Evolutionary conservation across 2,888 invertebrate species (phyloP), one percentile per base, ranked within the genome.

Genomic region (Cephus pygmeus): DNA sequence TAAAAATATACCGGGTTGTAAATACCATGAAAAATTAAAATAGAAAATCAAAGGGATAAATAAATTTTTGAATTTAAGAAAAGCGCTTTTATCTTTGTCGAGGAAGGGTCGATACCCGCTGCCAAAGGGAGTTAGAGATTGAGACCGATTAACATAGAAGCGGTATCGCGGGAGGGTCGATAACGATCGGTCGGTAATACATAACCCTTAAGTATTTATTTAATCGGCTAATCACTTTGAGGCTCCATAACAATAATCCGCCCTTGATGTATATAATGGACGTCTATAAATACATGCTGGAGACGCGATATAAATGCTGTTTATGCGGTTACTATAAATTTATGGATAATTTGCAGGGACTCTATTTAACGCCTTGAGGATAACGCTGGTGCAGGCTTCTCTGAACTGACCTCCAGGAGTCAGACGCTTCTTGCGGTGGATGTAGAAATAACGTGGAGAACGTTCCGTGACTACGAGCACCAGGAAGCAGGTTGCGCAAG

Each of bases 241-340:
- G 23, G 56, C 56, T 23, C 23, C 76, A 74, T 79, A 31, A 79
- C 76, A 79, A 79, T 79, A 77, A 79, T 79, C 74, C 36, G 31
- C 34, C 35, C 69, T 68, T 40, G 78, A 69, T 56, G 23, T 23
- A 23, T 56, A 23, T 56, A 56, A 56, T 56, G 23, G 23, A 56
- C 56, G 56, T 9, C 56, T 56, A 56, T 56, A 56, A 56, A 56
- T 77, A 79, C 74, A 73, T 77, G 79, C 40, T 74, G 76, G 69
- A 74, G 76, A 73, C 56, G 35, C 56, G 76, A 36, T 56, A 23
- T 56, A 56, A 56, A 56, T 56, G 23, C 23, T 23, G 56, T 56
- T 79, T 79, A 75, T 73, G 79, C 76, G 76, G 81, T 83, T 83
- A 82, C 81, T 80, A 56, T 79, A 81, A 83, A 83, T 83, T 83